Percentiles rank a stretch among this genome's conserved stretches.
Conservation (phyloP, 2,113 vertebrate genomes). For the Entomyzon cyanotis region DNA sequence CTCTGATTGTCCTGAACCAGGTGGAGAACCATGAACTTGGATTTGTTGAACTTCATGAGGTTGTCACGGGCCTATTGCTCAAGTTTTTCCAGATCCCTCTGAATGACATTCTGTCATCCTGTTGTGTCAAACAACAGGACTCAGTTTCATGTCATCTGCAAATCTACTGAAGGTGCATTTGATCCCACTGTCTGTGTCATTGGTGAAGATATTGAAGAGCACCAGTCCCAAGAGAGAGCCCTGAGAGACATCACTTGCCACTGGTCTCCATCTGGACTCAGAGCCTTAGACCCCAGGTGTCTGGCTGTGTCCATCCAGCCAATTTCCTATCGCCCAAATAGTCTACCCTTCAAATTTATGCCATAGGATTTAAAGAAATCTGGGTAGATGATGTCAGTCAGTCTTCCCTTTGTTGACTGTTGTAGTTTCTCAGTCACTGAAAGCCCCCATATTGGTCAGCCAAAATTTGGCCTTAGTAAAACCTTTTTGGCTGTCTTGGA, state of each 20-base stretch:
- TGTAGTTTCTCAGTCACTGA: background rate
- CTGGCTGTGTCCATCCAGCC: background rate
- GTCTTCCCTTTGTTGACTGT: background rate
- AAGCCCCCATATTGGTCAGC: background rate
- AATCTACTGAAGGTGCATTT: background rate
- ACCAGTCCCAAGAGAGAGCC: rapidly evolving
- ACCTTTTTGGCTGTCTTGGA: background rate
- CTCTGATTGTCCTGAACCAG: background rate
- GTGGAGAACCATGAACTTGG: background rate
- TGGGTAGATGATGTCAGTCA: background rate
- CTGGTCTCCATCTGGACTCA: background rate
- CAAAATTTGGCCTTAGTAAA: background rate
- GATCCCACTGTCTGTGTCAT: background rate
- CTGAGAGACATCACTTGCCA: background rate
- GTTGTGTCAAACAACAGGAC: too few species aligned
- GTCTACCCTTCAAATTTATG: background rate
- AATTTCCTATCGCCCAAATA: background rate
- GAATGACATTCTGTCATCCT: background rate
- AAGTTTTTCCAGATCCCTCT: background rate
- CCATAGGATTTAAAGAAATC: background rate
- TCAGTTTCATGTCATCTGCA: background rate
- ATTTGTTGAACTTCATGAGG: background rate
- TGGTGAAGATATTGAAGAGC: background rate
- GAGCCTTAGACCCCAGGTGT: background rate
- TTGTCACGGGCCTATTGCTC: background rate